Evolutionary conservation across 2,797 vertebrate genomes (phyloP).

Genomic region (Peromyscus nudipes): DNA sequence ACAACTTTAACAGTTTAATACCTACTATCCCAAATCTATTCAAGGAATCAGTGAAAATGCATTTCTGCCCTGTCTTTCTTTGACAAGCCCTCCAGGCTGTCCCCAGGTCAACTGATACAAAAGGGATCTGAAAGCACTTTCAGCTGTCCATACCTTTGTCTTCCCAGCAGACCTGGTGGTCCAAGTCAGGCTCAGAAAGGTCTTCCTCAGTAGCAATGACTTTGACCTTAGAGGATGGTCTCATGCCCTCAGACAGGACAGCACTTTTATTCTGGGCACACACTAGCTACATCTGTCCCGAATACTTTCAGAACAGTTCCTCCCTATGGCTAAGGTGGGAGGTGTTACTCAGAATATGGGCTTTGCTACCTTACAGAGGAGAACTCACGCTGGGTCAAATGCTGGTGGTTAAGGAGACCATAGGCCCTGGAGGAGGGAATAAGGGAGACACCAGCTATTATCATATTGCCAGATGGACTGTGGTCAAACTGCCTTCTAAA

Average conservation of each 20-base stretch:
- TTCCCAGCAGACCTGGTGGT: not conserved
- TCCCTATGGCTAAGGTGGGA: not conserved
- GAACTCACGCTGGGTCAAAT: not conserved
- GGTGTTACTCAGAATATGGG: not conserved
- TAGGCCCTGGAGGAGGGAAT: no score
- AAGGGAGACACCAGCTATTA: not conserved
- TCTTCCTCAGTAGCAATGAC: not conserved
- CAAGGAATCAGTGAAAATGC: not conserved
- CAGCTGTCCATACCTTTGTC: not conserved
- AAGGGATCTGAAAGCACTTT: not conserved
- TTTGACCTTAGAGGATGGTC: not conserved
- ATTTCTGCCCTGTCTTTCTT: not conserved
- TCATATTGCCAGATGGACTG: not conserved
- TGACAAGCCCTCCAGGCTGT: not conserved
- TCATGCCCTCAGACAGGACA: not conserved
- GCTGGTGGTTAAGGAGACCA: not conserved
- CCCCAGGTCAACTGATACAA: not conserved
- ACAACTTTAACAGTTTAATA: not conserved
- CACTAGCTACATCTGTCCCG: not conserved
- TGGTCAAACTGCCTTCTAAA: not conserved
- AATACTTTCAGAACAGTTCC: constrained; percentile 35
- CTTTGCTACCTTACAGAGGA: not conserved
- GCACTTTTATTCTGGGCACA: not conserved
- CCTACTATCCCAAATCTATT: not conserved
- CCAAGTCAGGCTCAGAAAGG: not conserved